These are phyloP conservation scores for Mionectes macconnelli DNA, from an alignment of 2,113 vertebrate genomes.

Conservation along the genomic window DNA sequence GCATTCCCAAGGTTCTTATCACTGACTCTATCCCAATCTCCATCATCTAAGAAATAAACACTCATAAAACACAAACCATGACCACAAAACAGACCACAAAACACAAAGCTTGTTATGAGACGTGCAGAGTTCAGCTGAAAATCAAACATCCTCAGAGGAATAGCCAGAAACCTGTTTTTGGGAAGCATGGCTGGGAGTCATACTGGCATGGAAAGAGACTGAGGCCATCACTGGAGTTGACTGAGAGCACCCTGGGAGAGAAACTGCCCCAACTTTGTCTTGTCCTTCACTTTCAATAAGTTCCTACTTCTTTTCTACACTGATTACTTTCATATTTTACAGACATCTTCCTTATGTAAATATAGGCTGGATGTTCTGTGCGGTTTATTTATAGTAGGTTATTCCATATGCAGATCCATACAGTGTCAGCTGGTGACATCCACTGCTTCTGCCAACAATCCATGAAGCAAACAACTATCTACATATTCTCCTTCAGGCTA, in stretches of 20 bases:
- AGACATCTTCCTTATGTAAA: neutral
- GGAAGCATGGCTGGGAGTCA: neutral
- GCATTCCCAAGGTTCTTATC: neutral
- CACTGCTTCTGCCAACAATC: slow-evolving; percentile 27
- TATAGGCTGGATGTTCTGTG: neutral
- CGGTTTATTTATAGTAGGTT: neutral
- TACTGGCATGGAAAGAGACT: neutral
- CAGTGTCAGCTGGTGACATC: slow-evolving; percentile 16
- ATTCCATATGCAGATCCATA: neutral
- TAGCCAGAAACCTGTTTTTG: neutral
- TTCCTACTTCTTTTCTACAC: neutral
- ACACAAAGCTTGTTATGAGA: neutral
- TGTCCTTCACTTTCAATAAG: neutral
- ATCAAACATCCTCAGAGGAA: neutral
- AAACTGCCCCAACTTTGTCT: neutral
- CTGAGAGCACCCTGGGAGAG: neutral
- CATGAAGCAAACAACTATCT: neutral
- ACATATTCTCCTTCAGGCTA: neutral
- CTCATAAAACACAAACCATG: neutral
- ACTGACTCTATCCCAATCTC: neutral
- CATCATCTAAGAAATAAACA: neutral
- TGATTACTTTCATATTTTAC: slow-evolving; percentile 20
- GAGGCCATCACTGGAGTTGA: neutral
- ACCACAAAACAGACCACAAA: neutral
- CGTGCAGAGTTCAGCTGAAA: neutral